phyloP scores from a whole-genome alignment of 2,888 invertebrate species.

The Subacronicta megacephala region DNA sequence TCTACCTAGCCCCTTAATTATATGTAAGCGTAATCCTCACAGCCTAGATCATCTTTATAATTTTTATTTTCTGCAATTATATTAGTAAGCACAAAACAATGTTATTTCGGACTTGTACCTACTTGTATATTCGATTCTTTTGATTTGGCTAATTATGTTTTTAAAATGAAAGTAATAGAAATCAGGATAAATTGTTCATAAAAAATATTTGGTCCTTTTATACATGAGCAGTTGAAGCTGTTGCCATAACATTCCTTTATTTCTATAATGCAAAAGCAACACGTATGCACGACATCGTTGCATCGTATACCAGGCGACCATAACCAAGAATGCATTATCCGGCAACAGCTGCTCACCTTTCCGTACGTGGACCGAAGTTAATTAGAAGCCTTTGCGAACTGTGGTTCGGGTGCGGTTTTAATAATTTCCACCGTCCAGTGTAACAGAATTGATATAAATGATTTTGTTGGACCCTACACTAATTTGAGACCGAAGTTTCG shows the following conservation, averaged over 20 bases:
- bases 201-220: too few relatives aligned
- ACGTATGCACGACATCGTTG: constrained; percentile 38
- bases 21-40: too few relatives aligned
- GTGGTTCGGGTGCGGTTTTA: constrained; percentile 80
- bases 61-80: too few relatives aligned
- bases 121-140: too few relatives aligned
- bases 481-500: constrained; percentile 61
- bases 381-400: constrained; percentile 76
- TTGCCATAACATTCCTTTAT: not conserved
- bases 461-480: constrained; percentile 68
- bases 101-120: too few relatives aligned
- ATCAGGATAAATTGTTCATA: too few relatives aligned
- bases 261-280: constrained; percentile 1
- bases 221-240: not conserved
- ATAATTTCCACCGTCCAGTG: constrained; percentile 77
- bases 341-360: constrained; percentile 73
- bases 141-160: too few relatives aligned
- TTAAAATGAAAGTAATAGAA: too few relatives aligned
- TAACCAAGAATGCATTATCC: constrained; percentile 70
- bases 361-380: constrained; percentile 75
- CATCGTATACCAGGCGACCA: constrained; percentile 62
- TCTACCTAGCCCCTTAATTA: too few relatives aligned
- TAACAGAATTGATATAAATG: constrained; percentile 79
- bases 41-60: too few relatives aligned
- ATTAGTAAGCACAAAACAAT: too few relatives aligned